Conservation (phyloP, 92 coral and sea anemone species). For the Scolanthus callimorphus region DNA sequence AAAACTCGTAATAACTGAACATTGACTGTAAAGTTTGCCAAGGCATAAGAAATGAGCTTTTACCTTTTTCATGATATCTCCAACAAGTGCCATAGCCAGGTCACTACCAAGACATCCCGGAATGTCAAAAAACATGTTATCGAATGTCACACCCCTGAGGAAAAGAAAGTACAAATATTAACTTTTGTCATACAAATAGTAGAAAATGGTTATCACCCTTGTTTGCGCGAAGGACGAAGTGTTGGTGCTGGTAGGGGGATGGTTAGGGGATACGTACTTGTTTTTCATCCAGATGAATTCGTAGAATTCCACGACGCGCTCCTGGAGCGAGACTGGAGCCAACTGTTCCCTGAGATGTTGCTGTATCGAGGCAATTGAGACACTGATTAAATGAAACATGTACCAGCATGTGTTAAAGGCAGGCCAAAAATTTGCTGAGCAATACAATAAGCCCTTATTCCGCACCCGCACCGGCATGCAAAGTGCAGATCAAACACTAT, state of each 20-base stretch:
- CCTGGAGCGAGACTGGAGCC: conserved; percentile 48
- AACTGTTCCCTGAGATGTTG: conserved; percentile 71
- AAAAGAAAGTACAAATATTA: no score
- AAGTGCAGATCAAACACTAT: no score
- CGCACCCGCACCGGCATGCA: no score
- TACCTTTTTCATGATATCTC: conserved; percentile 54
- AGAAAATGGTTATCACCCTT: no score
- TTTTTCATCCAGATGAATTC: conserved; percentile 81
- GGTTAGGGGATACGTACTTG: conserved; percentile 60
- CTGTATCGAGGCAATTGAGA: no score
- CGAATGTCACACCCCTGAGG: conserved; percentile 67
- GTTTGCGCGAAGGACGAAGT: no score
- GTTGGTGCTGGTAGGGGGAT: no score
- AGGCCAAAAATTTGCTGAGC: no score
- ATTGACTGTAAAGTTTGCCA: not conserved
- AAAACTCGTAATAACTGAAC: not conserved
- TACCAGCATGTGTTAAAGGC: no score
- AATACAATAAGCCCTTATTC: no score
- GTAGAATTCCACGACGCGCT: conserved; percentile 74
- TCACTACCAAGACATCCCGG: conserved; percentile 81
- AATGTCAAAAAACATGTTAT: conserved; percentile 69
- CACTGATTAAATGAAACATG: no score
- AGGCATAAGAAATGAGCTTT: not conserved
- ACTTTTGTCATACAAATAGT: no score
- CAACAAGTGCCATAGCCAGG: conserved; percentile 55